These are phyloP conservation scores for Sphecodes monilicornis DNA, from an alignment of 2,888 invertebrate genomes.

Conservation along the genomic window DNA sequence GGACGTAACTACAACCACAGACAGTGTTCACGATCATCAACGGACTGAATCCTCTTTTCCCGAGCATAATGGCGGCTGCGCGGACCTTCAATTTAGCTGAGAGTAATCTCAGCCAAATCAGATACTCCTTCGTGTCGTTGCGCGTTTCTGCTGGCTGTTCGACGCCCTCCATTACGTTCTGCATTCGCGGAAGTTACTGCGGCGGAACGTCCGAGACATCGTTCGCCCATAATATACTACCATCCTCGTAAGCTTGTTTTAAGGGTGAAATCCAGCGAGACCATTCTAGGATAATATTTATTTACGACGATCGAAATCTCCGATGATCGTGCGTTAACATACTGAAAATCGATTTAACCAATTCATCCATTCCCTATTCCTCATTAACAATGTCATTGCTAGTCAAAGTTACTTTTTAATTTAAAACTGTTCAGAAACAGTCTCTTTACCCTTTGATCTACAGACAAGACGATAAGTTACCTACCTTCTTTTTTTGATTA, in stretches of 20 bases:
- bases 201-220: constrained; percentile 22
- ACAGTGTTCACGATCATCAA: constrained; percentile 39
- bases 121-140: constrained; percentile 35
- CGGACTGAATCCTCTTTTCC: constrained; percentile 23
- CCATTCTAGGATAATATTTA: constrained; percentile 17
- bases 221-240: constrained; percentile 33
- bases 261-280: neutral
- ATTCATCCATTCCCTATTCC: too few species aligned
- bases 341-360: neutral
- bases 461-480: too few species aligned
- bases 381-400: too few species aligned
- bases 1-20: neutral
- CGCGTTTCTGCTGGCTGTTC: constrained; percentile 38
- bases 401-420: neutral
- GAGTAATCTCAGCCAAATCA: constrained; percentile 22
- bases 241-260: neutral
- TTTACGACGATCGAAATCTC: constrained; percentile 16
- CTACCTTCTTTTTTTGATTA: too few species aligned
- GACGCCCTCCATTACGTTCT: constrained; percentile 45
- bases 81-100: constrained; percentile 52
- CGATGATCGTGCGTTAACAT: neutral
- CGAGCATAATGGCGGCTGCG: constrained; percentile 26
- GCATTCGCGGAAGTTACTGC: constrained; percentile 19
- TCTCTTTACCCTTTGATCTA: too few species aligned
- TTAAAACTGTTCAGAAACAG: too few species aligned